These are phyloP conservation scores for Cotesia vestalis DNA, from an alignment of 1,140 invertebrate genomes.

Conservation along the genomic window DNA sequence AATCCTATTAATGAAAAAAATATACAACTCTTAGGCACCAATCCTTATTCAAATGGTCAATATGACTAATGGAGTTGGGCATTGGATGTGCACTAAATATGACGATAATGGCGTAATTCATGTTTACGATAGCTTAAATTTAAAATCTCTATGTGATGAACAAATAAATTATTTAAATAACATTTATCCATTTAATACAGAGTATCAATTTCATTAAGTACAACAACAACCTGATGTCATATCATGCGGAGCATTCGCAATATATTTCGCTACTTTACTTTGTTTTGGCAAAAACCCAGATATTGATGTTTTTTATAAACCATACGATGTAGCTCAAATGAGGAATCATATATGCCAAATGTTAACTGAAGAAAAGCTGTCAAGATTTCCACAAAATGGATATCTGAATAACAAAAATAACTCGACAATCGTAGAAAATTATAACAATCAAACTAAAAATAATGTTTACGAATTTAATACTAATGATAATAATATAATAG, in stretches of 20 bases:
- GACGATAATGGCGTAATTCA: background rate
- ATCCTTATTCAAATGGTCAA: background rate
- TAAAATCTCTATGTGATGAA: no score
- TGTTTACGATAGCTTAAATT: slow-evolving; percentile 16
- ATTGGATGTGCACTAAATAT: slow-evolving; percentile 16
- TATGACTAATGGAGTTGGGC: no score
- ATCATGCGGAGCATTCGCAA: background rate
- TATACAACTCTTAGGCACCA: slow-evolving; percentile 9
- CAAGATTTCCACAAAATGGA: no score
- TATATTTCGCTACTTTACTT: slow-evolving; percentile 13
- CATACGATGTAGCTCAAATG: no score
- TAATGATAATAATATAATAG: no score
- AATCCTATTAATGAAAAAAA: background rate
- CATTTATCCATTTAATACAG: background rate
- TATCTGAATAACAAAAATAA: no score
- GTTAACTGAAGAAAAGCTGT: no score
- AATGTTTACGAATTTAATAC: no score
- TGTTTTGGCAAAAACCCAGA: background rate
- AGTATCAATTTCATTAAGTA: slow-evolving; percentile 4
- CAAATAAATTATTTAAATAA: background rate
- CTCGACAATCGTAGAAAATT: no score
- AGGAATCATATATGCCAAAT: no score
- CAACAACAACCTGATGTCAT: background rate
- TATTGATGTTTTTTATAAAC: no score
- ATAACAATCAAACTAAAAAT: no score